Evolutionary conservation across 2,797 vertebrate species (phyloP).

Genomic region (Danio jaintianensis): DNA sequence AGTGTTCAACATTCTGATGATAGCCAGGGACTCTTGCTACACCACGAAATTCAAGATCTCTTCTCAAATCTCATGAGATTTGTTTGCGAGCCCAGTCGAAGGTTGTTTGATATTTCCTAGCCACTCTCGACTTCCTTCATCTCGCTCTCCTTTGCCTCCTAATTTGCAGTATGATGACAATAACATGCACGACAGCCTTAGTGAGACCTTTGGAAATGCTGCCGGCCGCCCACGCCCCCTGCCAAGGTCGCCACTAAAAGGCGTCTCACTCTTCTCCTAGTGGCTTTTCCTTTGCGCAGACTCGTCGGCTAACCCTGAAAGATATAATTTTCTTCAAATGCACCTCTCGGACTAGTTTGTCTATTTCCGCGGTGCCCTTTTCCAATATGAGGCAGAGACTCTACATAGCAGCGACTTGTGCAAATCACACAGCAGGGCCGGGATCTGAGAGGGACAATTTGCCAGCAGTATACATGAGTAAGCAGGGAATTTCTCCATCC

Average conservation of each 20-base stretch:
- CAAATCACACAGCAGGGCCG: slow-evolving; percentile 73
- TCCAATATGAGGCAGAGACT: slow-evolving; percentile 73
- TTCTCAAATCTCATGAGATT: slow-evolving; percentile 47
- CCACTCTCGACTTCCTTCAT: slow-evolving; percentile 19
- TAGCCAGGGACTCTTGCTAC: neutral
- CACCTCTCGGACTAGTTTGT: slow-evolving; percentile 73
- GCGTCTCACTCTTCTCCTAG: slow-evolving; percentile 65
- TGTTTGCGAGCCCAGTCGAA: slow-evolving; percentile 53
- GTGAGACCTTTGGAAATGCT: slow-evolving; percentile 62
- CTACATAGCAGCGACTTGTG: slow-evolving; percentile 72
- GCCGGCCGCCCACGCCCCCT: slow-evolving; percentile 60
- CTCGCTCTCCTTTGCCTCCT: slow-evolving; percentile 48
- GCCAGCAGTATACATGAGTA: slow-evolving; percentile 81
- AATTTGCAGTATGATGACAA: slow-evolving; percentile 66
- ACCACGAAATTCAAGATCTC: slow-evolving; percentile 27
- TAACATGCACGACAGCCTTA: slow-evolving; percentile 62
- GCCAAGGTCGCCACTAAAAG: slow-evolving; percentile 74
- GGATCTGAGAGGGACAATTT: slow-evolving; percentile 80
- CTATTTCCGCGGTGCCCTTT: slow-evolving; percentile 72
- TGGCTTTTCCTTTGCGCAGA: slow-evolving; percentile 60
- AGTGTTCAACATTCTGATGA: slow-evolving; percentile 18
- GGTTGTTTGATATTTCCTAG: slow-evolving; percentile 61
- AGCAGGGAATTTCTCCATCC: slow-evolving; percentile 79
- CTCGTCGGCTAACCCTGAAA: slow-evolving; percentile 65
- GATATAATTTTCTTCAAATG: slow-evolving; percentile 82